Evolutionary conservation across 2,113 vertebrate genomes (phyloP), one percentile per base, ranked within the genome.

Genomic region (Tragelaphus strepsiceros): DNA sequence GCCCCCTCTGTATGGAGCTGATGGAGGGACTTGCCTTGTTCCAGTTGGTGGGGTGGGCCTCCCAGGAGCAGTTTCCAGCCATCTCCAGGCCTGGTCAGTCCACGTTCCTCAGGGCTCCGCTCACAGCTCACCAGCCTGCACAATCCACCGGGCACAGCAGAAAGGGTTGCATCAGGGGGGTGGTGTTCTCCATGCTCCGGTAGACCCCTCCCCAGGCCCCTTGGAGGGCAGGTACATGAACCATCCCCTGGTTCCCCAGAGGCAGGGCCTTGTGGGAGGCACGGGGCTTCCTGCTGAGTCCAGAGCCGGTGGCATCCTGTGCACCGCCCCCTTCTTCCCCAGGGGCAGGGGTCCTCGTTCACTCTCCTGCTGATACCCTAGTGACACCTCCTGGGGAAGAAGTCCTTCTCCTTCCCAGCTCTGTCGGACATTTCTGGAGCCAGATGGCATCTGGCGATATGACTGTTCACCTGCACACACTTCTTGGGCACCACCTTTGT

Each of bases 51-150:
- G 98, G 58, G 5, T 94, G 97, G 80, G 91, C 5, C 32, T 97
- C 98, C 98, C 98, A 98, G 17, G 98, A 97, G 22, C 98, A 98
- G 94, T 98, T 98, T 30, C 82, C 95, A 0, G 93, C 96, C 98
- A 98, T 98, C 56, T 87, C 85, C 62, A 24, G 87, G 87, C 84
- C 62, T 3, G 56, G 5, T 0, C 7, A 30, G 91, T 90, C 39
- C 86, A 56, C 82, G 5, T 15, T 32, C 39, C 84, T 67, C 49
- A 2, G 3, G 2, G 51, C 80, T 84, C 58, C 3, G 32, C n/a
- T 88, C 39, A 0, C 59, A 10, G 93, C 39, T 94, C 46, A 12
- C 82, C 0, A 4, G 62, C 54, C 11, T 4, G 88, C 77, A 35
- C 83, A 0, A 35, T 32, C 46, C 28, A 46, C 94, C 81, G 96